A percentile compares a stretch with the other conserved stretches of the same genome.
Conservation (phyloP, 2,888 invertebrate species). For the Euclidia mi region DNA sequence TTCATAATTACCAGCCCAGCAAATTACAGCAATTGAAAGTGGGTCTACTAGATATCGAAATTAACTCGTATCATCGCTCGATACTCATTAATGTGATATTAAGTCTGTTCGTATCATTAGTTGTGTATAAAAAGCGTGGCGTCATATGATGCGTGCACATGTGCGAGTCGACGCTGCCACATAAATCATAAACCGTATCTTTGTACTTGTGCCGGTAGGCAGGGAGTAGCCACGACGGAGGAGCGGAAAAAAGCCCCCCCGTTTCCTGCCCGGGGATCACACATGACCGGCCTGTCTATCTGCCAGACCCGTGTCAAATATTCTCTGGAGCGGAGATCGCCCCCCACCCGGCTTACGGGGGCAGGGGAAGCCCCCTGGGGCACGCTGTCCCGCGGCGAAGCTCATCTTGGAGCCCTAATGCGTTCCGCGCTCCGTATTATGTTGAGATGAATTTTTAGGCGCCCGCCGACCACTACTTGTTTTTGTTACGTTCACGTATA, state of each 20-base stretch:
- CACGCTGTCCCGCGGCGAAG: conserved; percentile 88
- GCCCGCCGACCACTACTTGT: conserved; percentile 62
- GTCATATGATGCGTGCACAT: conserved; percentile 84
- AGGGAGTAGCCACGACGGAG: conserved; percentile 82
- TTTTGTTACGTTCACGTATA: conserved; percentile 50
- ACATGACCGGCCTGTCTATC: conserved; percentile 90
- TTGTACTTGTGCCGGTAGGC: conserved; percentile 77
- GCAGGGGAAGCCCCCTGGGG: conserved; percentile 84
- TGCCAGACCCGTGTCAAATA: conserved; percentile 91
- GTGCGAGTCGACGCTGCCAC: conserved; percentile 77
- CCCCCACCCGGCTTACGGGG: conserved; percentile 75
- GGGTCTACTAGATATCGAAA: conserved; percentile 52
- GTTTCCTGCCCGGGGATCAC: conserved; percentile 89
- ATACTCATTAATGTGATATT: conserved; percentile 72
- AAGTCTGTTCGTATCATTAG: conserved; percentile 75
- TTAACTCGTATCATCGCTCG: conserved; percentile 66
- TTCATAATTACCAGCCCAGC: conserved; percentile 57
- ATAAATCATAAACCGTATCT: conserved; percentile 88
- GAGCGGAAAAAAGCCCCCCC: conserved; percentile 87
- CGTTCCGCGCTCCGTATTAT: conserved; percentile 84
- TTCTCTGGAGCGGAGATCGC: conserved; percentile 89
- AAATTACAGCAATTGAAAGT: conserved; percentile 62
- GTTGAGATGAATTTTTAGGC: conserved; percentile 86
- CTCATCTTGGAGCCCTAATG: conserved; percentile 89
- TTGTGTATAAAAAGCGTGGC: conserved; percentile 74